Evolutionary conservation across 2,888 invertebrate genomes (phyloP).

Genomic region (Ennomos fuscantarius): DNA sequence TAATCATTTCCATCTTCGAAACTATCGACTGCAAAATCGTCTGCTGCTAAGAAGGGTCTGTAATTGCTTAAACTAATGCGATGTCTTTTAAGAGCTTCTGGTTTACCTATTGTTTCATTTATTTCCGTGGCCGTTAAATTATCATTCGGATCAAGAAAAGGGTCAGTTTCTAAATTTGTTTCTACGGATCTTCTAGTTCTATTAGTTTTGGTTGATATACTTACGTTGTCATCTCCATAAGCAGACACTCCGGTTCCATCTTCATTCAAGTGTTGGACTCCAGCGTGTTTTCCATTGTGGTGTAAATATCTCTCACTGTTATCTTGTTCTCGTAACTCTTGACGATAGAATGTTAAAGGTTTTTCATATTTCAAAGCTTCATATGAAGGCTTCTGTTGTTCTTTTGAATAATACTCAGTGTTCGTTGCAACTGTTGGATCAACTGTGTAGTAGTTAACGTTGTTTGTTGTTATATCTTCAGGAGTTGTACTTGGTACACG

Average conservation of each 20-base stretch:
- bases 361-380: slow-evolving; percentile 56
- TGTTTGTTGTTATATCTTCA: slow-evolving; percentile 53
- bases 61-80: slow-evolving; percentile 32
- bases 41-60: slow-evolving; percentile 21
- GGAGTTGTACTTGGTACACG: slow-evolving; percentile 29
- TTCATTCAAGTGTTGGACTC: slow-evolving; percentile 69
- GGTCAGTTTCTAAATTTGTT: slow-evolving; percentile 55
- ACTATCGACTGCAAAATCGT: slow-evolving; percentile 27
- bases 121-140: slow-evolving; percentile 35
- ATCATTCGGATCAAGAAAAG: slow-evolving; percentile 53
- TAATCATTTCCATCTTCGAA: slow-evolving; percentile 44
- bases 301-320: slow-evolving; percentile 63
- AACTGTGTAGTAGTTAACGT: slow-evolving; percentile 64
- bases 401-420: slow-evolving; percentile 30
- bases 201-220: slow-evolving; percentile 52
- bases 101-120: slow-evolving; percentile 48
- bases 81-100: slow-evolving; percentile 54
- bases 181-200: slow-evolving; percentile 46
- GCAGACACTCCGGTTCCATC: slow-evolving; percentile 74
- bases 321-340: slow-evolving; percentile 41
- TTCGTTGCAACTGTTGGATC: slow-evolving; percentile 51
- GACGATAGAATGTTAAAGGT: slow-evolving; percentile 36
- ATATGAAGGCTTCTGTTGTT: slow-evolving; percentile 45
- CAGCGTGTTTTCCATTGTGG: slow-evolving; percentile 58
- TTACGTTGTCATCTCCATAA: slow-evolving; percentile 73